These are phyloP conservation scores for Mustela erminea DNA, from an alignment of 2,797 vertebrate species.

Conservation along the genomic window DNA sequence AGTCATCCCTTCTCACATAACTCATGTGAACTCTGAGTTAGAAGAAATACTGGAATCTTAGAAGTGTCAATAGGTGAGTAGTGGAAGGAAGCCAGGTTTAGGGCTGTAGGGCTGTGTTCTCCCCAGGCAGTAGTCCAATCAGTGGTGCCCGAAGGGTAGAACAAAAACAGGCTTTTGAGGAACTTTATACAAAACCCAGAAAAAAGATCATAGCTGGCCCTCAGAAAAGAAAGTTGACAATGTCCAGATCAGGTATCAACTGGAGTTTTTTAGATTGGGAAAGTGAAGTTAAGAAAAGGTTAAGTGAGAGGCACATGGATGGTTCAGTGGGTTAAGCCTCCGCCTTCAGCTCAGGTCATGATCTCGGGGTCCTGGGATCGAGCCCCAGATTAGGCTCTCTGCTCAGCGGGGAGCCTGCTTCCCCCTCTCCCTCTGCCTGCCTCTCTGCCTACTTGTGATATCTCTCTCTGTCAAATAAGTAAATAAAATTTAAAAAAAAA, in stretches of 20 bases:
- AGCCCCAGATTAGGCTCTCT: too few relatives aligned
- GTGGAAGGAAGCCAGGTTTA: background rate
- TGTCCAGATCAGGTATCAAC: background rate
- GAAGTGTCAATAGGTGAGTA: background rate
- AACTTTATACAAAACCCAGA: background rate
- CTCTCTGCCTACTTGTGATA: too few relatives aligned
- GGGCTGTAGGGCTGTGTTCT: background rate
- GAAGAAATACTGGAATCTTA: background rate
- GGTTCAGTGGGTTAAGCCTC: too few relatives aligned
- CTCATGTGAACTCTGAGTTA: background rate
- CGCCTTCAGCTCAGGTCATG: too few relatives aligned
- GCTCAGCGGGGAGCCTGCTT: too few relatives aligned
- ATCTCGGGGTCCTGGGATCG: too few relatives aligned
- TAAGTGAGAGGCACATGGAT: background rate
- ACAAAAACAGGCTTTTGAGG: background rate
- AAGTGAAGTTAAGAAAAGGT: slow-evolving; percentile 27
- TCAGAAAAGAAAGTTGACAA: background rate
- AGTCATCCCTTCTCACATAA: slow-evolving; percentile 8
- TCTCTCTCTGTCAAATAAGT: too few relatives aligned
- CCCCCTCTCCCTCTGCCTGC: too few relatives aligned
- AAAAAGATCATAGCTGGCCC: background rate
- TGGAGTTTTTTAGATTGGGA: background rate
- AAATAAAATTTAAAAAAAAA: too few relatives aligned
- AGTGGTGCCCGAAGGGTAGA: background rate
- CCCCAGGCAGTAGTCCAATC: background rate